These are phyloP conservation scores for Equus przewalskii DNA, from an alignment of 2,113 vertebrate genomes.

Conservation along the genomic window DNA sequence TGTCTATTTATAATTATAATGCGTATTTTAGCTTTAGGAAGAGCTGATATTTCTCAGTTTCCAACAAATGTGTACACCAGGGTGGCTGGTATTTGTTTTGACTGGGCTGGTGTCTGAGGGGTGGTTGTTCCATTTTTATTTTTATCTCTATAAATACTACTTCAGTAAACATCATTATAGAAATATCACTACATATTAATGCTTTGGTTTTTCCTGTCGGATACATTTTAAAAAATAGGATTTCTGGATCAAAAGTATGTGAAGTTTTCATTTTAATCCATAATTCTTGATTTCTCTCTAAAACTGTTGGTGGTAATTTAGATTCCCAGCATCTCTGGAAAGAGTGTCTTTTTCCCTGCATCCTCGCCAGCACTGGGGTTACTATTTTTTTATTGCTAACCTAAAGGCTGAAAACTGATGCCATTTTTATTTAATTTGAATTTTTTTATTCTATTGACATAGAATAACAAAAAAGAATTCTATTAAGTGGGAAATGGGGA, in stretches of 20 bases:
- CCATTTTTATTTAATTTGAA: neutral
- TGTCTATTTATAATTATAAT: neutral
- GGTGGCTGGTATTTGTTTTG: neutral
- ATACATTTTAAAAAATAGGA: neutral
- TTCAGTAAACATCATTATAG: neutral
- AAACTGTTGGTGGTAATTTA: neutral
- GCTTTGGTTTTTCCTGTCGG: neutral
- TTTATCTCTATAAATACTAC: neutral
- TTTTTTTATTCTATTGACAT: neutral
- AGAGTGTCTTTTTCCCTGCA: neutral
- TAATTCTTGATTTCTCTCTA: neutral
- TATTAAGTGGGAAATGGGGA: neutral
- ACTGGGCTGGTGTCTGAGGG: neutral
- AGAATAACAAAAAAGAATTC: neutral
- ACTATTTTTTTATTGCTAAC: neutral
- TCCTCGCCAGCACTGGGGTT: neutral
- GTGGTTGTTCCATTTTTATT: conserved; percentile 13
- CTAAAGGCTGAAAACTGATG: neutral
- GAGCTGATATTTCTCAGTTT: neutral
- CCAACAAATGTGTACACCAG: neutral
- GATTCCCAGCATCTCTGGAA: neutral
- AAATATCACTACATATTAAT: neutral
- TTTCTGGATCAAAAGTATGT: neutral
- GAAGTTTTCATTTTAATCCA: neutral
- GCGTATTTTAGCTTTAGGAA: neutral